Percentiles rank a stretch among this genome's conserved stretches.
Evolutionary conservation across 2,113 vertebrate genomes (phyloP).

Genomic region (Pelvicachromis taeniatus): DNA sequence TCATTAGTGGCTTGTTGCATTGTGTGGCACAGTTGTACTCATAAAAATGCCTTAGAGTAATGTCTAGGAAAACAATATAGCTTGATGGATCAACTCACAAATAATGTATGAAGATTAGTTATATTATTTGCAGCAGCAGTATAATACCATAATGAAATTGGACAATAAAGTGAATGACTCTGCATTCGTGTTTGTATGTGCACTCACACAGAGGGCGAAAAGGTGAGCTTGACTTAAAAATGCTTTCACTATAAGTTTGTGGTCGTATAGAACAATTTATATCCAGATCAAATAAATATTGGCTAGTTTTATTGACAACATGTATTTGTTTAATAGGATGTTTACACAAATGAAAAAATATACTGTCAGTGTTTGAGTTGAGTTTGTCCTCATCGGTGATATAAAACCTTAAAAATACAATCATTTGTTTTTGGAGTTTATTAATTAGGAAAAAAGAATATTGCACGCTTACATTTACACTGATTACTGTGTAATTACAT

Average conservation of each 20-base stretch:
- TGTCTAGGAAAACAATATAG: neutral
- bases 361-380: neutral
- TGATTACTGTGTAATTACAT: too few species aligned
- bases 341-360: neutral
- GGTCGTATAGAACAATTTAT: neutral
- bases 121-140: constrained; percentile 16
- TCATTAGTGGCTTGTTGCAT: neutral
- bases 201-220: neutral
- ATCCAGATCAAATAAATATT: neutral
- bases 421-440: neutral
- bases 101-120: neutral
- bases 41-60: neutral
- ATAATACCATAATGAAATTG: neutral
- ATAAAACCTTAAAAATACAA: neutral
- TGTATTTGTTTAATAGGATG: neutral
- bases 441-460: too few species aligned
- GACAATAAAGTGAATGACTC: neutral
- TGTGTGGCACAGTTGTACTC: neutral
- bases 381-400: neutral
- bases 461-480: too few species aligned
- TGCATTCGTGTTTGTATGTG: neutral
- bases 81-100: neutral
- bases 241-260: neutral
- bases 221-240: neutral
- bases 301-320: neutral